Percentiles rank a stretch among this genome's conserved stretches.
Evolutionary conservation across 2,888 invertebrate species (phyloP).

Genomic region (Eupithecia exiguata): DNA sequence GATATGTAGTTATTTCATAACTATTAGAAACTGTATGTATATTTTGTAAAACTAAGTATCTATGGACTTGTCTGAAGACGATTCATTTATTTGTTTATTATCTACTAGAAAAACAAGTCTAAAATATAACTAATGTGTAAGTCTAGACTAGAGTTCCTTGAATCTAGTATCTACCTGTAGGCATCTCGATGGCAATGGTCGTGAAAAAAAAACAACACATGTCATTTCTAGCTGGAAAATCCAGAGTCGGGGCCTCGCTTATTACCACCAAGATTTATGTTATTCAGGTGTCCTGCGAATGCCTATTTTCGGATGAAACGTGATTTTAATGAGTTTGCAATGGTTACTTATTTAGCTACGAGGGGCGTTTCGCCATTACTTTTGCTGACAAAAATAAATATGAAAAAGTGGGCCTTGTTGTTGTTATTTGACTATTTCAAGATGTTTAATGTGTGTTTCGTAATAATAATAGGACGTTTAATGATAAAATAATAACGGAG

Average conservation of each 20-base stretch:
- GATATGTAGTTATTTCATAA: no score
- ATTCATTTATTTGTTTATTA: no score
- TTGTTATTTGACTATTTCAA: slow-evolving; percentile 5
- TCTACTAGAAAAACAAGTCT: no score
- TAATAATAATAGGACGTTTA: no score
- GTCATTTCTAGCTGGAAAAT: not conserved
- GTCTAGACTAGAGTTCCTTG: not conserved
- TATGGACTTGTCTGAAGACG: no score
- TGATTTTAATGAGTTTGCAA: slow-evolving; percentile 59
- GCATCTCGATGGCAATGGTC: not conserved
- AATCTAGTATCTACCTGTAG: not conserved
- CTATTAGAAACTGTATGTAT: no score
- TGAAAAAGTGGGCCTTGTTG: slow-evolving; percentile 13
- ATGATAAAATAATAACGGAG: no score
- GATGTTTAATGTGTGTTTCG: no score
- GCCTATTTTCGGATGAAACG: slow-evolving; percentile 55
- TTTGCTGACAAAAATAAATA: slow-evolving; percentile 37
- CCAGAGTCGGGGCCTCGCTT: slow-evolving; percentile 9
- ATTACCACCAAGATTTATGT: slow-evolving; percentile 53
- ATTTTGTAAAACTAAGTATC: no score
- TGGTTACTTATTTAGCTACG: slow-evolving; percentile 44
- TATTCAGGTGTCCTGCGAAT: slow-evolving; percentile 56
- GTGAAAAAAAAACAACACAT: not conserved
- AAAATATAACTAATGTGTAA: no score
- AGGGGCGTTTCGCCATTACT: slow-evolving; percentile 45